Conservation (phyloP, 2,113 vertebrate species). For the Protobothrops flavoviridis region DNA sequence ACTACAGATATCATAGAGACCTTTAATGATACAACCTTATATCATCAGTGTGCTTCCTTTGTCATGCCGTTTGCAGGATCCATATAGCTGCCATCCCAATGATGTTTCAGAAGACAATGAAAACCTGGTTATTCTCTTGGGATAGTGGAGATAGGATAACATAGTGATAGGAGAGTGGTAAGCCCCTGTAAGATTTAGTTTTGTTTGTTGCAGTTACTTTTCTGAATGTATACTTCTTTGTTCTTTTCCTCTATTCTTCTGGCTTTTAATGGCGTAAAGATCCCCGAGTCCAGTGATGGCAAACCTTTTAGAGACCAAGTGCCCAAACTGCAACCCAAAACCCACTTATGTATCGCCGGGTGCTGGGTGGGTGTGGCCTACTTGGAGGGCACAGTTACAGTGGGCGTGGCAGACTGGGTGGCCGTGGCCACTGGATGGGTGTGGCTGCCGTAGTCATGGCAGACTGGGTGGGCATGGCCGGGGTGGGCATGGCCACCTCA, state of each 20-base stretch:
- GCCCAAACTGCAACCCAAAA: too few species aligned
- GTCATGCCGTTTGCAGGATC: neutral
- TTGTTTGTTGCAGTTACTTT: neutral
- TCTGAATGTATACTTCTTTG: neutral
- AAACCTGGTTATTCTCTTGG: neutral
- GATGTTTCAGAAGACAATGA: neutral
- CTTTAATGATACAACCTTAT: neutral
- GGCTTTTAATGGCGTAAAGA: neutral
- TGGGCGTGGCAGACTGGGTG: too few species aligned
- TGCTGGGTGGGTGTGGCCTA: too few species aligned
- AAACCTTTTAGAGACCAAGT: too few species aligned
- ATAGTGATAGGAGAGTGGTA: neutral
- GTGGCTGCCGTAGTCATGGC: too few species aligned
- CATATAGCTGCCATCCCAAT: neutral
- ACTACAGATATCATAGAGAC: neutral
- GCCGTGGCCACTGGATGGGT: too few species aligned
- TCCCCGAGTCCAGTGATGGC: neutral
- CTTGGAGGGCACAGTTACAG: too few species aligned
- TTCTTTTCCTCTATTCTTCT: neutral
- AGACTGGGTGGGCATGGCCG: too few species aligned
- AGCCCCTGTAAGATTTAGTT: neutral
- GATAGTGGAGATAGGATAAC: neutral
- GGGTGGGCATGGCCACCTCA: too few species aligned
- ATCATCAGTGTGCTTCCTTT: neutral
- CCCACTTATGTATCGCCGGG: too few species aligned